These are phyloP conservation scores for Drosophila prosaltans DNA, from an alignment of 1,140 invertebrate species.

Conservation along the genomic window DNA sequence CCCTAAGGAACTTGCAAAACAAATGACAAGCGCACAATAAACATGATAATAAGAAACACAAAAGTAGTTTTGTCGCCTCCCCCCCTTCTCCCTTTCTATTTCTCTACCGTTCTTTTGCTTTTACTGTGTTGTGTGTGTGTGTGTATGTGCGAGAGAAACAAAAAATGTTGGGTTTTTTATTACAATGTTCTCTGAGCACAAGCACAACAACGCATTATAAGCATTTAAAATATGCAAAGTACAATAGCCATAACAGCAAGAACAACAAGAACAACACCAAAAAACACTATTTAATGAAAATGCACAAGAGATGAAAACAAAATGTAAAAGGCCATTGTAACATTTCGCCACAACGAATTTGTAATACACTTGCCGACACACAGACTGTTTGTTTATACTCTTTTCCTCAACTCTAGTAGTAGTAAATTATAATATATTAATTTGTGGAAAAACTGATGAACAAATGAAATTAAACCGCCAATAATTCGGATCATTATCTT, in stretches of 20 bases:
- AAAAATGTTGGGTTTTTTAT: constrained; percentile 68
- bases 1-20: constrained; percentile 40
- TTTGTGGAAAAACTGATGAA: too few relatives aligned
- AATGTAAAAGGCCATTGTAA: constrained; percentile 36
- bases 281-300: constrained; percentile 74
- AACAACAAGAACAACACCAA: constrained; percentile 44
- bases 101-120: background rate
- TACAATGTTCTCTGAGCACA: constrained; percentile 61
- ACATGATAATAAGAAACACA: constrained; percentile 55
- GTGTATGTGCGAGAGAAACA: constrained; percentile 8
- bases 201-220: constrained; percentile 48
- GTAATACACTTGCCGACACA: background rate
- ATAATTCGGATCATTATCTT: too few relatives aligned
- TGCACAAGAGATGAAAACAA: constrained; percentile 46
- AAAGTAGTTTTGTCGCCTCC: constrained; percentile 56
- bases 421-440: too few relatives aligned
- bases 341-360: background rate
- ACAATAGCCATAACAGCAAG: constrained; percentile 39
- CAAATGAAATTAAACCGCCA: too few relatives aligned
- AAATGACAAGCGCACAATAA: constrained; percentile 55
- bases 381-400: too few relatives aligned
- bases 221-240: constrained; percentile 74
- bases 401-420: too few relatives aligned
- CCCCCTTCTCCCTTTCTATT: background rate
- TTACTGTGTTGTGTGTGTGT: background rate